phyloP scores from a whole-genome alignment of 2,888 invertebrate genomes.

The Agriopis aurantiaria region DNA sequence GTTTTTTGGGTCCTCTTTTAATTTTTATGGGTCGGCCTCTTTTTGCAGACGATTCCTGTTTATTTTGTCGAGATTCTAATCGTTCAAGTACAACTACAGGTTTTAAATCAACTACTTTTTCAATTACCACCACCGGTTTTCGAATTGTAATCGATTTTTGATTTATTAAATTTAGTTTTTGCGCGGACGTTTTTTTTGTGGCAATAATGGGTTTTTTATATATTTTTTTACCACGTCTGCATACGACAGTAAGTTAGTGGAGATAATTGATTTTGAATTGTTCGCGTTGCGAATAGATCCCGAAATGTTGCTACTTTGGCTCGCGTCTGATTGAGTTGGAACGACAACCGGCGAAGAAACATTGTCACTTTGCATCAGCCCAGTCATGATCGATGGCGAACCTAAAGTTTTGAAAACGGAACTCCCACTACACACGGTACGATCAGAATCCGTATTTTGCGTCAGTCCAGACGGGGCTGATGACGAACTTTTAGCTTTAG shows the following conservation, averaged over 20 bases:
- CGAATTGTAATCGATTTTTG: neutral
- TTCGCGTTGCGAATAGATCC: neutral
- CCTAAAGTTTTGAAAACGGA: neutral
- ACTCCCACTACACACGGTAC: neutral
- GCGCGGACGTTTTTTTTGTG: neutral
- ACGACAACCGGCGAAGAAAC: neutral
- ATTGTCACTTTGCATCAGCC: neutral
- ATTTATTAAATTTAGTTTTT: neutral
- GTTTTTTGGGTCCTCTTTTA: neutral
- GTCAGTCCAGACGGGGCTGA: neutral
- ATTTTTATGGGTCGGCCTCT: neutral
- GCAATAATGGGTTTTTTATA: neutral
- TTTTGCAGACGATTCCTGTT: neutral
- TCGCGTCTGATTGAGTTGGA: neutral
- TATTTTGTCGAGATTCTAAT: neutral
- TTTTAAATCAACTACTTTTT: neutral
- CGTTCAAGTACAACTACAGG: neutral
- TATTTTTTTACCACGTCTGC: neutral
- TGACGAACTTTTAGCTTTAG: neutral
- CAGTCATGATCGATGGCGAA: neutral
- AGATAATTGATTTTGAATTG: neutral
- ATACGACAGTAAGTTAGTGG: neutral
- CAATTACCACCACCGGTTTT: neutral
- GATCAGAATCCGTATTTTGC: neutral
- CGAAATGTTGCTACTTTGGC: neutral